Conservation (phyloP, 2,797 vertebrate species). For the Etheostoma perlongum region DNA sequence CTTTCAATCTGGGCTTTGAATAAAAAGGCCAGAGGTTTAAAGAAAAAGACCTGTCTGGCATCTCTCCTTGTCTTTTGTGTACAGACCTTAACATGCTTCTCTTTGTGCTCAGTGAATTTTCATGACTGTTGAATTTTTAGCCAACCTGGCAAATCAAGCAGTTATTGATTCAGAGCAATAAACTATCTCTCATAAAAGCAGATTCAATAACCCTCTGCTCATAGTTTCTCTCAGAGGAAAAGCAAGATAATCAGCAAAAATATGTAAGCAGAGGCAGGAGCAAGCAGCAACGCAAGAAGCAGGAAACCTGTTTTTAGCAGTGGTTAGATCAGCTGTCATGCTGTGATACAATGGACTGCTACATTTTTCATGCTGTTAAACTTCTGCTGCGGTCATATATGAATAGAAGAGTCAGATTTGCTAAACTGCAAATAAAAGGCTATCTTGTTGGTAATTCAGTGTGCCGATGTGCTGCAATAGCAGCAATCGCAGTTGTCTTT, state of each 20-base stretch:
- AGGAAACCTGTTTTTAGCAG: not conserved
- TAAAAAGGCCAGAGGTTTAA: no score
- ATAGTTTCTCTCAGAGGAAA: no score
- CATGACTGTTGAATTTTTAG: slow-evolving; percentile 51
- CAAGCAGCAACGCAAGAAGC: no score
- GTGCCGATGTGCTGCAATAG: no score
- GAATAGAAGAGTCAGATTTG: slow-evolving; percentile 14
- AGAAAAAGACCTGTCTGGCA: no score
- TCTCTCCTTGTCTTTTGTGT: slow-evolving; percentile 28
- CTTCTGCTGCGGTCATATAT: slow-evolving; percentile 16
- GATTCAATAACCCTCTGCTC: not conserved
- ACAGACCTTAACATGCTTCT: slow-evolving; percentile 39
- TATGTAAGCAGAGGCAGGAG: no score
- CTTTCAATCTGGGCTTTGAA: no score
- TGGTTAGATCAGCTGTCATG: slow-evolving; percentile 30
- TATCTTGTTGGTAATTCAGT: not conserved
- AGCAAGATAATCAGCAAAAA: no score
- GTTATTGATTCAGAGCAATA: slow-evolving; percentile 56
- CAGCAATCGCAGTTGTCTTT: no score
- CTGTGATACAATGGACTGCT: slow-evolving; percentile 21
- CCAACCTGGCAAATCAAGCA: slow-evolving; percentile 37
- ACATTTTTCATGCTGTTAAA: slow-evolving; percentile 18
- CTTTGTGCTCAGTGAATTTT: slow-evolving; percentile 54
- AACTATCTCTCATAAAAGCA: slow-evolving; percentile 48
- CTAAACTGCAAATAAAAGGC: not conserved